These are phyloP conservation scores for Epinephelus coioides DNA, from an alignment of 2,797 vertebrate genomes.

Conservation along the genomic window DNA sequence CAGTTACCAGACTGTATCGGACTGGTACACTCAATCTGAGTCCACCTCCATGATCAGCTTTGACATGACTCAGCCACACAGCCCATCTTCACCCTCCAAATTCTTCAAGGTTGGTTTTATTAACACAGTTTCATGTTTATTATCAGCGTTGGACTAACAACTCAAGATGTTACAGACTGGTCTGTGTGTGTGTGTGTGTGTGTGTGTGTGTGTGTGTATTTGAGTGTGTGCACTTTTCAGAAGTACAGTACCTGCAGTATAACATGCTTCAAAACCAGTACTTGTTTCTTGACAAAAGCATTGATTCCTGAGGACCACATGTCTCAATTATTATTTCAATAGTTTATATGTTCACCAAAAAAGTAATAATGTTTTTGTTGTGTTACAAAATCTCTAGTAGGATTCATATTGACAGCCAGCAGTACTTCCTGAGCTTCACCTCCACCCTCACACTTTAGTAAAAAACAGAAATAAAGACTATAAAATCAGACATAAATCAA, in stretches of 20 bases:
- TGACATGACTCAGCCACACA: slow-evolving; percentile 67
- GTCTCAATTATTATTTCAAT: not conserved
- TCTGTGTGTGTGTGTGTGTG: not conserved
- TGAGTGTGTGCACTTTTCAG: not conserved
- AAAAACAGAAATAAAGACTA: not conserved
- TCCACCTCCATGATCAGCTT: slow-evolving; percentile 71
- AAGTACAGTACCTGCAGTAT: not conserved
- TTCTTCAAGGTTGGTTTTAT: slow-evolving; percentile 72
- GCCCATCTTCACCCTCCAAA: slow-evolving; percentile 63
- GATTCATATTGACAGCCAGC: not conserved
- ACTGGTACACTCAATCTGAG: slow-evolving; percentile 68
- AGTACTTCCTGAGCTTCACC: not conserved
- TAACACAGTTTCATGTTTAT: not conserved
- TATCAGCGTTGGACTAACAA: not conserved
- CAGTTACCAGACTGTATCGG: slow-evolving; percentile 66
- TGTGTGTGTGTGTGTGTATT: not conserved
- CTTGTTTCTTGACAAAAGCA: not conserved
- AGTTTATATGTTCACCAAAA: not conserved
- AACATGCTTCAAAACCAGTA: not conserved
- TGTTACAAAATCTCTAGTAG: not conserved
- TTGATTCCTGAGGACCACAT: not conserved
- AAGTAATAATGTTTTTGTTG: not conserved
- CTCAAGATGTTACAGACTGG: not conserved
- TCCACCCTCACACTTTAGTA: not conserved
- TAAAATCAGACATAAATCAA: not conserved